A percentile compares a stretch with the other conserved stretches of the same genome.
These are phyloP conservation scores for Trematomus loennbergii DNA, from an alignment of 2,113 vertebrate species.

Conservation along the genomic window DNA sequence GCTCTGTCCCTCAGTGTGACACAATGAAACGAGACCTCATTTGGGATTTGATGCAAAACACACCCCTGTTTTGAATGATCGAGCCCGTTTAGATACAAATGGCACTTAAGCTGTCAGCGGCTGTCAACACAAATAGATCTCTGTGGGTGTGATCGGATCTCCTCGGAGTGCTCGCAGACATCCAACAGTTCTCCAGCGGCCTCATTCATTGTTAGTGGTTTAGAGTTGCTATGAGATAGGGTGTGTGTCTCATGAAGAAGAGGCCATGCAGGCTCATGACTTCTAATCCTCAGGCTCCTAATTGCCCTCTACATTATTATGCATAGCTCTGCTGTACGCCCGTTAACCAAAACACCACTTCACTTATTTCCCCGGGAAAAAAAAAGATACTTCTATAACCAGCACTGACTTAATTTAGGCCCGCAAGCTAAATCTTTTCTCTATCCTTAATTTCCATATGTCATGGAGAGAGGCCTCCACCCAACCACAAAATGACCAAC, in stretches of 20 bases:
- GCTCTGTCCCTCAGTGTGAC: slow-evolving; percentile 50
- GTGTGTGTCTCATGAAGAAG: slow-evolving; percentile 1
- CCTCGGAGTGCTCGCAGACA: slow-evolving; percentile 33
- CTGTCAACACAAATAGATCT: slow-evolving; percentile 72
- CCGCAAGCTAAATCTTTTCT: slow-evolving; percentile 71
- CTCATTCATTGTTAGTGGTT: slow-evolving; percentile 12
- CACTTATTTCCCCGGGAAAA: slow-evolving; percentile 32
- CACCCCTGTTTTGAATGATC: slow-evolving; percentile 51
- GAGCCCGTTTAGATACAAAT: slow-evolving; percentile 47
- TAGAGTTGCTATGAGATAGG: slow-evolving; percentile 19
- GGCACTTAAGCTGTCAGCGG: slow-evolving; percentile 70
- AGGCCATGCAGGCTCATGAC: slow-evolving; percentile 27
- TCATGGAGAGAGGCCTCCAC: slow-evolving; percentile 59
- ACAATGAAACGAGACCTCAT: slow-evolving; percentile 53
- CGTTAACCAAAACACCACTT: slow-evolving; percentile 35
- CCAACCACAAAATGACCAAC: slow-evolving; percentile 65
- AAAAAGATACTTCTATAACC: slow-evolving; percentile 49
- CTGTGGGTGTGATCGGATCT: slow-evolving; percentile 65
- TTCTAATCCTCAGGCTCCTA: slow-evolving; percentile 50
- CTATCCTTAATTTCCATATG: slow-evolving; percentile 70
- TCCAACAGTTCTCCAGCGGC: slow-evolving; percentile 35
- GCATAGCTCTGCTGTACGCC: slow-evolving; percentile 34
- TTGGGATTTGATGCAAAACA: slow-evolving; percentile 55
- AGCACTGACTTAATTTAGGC: slow-evolving; percentile 66
- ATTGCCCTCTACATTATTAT: slow-evolving; percentile 70